phyloP scores from a whole-genome alignment of 2,797 vertebrate species.

The Tragopan temminckii region DNA sequence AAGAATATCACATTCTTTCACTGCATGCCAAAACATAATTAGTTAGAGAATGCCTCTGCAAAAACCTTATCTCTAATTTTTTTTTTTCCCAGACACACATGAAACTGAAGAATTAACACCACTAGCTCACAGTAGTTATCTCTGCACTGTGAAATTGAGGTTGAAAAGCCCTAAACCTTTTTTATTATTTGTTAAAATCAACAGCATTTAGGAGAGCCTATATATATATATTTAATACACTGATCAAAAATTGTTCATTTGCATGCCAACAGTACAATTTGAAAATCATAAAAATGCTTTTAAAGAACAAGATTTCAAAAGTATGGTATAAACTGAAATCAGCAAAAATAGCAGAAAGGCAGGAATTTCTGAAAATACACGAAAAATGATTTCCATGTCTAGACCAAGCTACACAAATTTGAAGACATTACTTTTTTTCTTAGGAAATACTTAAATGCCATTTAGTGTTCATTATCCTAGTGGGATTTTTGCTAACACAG shows the following conservation, averaged over 20 bases:
- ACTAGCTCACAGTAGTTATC: neutral
- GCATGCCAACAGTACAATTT: neutral
- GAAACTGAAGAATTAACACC: neutral
- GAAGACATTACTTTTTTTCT: neutral
- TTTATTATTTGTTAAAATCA: neutral
- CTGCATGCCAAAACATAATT: conserved; percentile 47
- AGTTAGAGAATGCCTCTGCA: conserved; percentile 38
- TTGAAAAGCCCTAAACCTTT: accelerated
- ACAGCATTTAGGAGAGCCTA: neutral
- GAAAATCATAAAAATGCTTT: neutral
- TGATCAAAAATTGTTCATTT: accelerated
- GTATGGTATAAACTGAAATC: accelerated
- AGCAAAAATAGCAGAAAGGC: neutral
- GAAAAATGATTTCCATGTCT: neutral
- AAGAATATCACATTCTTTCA: conserved; percentile 60
- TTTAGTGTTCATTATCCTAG: accelerated
- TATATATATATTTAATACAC: accelerated
- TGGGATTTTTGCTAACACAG: neutral
- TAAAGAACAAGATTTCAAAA: neutral
- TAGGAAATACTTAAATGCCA: neutral
- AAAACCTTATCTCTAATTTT: neutral
- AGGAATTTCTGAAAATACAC: neutral
- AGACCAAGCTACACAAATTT: neutral
- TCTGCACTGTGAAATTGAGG: accelerated
- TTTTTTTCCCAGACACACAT: neutral